Conservation (phyloP, 2,113 vertebrate genomes). For the Tetrao urogallus region DNA sequence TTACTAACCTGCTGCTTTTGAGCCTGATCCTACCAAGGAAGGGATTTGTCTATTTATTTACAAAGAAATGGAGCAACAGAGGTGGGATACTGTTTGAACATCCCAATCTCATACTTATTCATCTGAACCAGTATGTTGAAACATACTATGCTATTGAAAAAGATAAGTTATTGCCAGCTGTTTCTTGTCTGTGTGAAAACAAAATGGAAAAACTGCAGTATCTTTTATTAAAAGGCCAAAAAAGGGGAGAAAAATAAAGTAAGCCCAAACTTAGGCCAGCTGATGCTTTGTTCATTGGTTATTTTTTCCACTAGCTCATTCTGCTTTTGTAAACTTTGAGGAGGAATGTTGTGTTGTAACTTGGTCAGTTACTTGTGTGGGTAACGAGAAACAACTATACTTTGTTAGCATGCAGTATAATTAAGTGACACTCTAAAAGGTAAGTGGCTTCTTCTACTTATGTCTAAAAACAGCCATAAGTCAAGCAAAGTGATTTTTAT, state of each 20-base stretch:
- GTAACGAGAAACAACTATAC: constrained; percentile 49
- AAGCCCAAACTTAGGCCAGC: neutral
- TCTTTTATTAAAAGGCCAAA: constrained; percentile 51
- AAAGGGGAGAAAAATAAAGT: constrained; percentile 26
- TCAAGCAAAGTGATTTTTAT: neutral
- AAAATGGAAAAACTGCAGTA: constrained; percentile 7
- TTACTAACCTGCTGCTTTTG: neutral
- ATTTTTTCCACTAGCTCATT: constrained; percentile 56
- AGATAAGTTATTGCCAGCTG: constrained; percentile 17
- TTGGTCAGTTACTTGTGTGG: neutral
- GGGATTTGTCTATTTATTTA: neutral
- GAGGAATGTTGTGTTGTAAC: neutral
- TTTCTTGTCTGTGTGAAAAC: constrained; percentile 46
- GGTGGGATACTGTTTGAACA: neutral
- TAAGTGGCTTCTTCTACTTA: constrained; percentile 14
- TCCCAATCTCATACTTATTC: neutral
- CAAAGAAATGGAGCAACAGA: neutral
- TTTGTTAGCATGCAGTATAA: constrained; percentile 10
- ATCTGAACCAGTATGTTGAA: neutral
- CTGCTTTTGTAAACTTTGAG: constrained; percentile 46
- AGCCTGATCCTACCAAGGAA: neutral
- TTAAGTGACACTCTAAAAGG: constrained; percentile 28
- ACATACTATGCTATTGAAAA: neutral
- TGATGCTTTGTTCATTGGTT: constrained; percentile 54
- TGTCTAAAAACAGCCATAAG: neutral